phyloP scores from a whole-genome alignment of 2,797 vertebrate genomes.

The Octomys mimax region DNA sequence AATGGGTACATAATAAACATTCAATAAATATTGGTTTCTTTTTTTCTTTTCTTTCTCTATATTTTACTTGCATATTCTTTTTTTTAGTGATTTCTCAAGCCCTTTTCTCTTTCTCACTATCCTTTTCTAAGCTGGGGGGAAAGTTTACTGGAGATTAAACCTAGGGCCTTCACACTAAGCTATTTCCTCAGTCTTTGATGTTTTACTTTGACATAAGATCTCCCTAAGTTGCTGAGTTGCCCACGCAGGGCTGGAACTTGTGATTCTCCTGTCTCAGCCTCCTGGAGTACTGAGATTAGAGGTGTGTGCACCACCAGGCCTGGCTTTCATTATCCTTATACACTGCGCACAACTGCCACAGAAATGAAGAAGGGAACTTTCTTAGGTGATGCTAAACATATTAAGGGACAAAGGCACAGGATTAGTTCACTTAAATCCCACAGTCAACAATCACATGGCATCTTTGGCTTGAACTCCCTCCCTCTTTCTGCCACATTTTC shows the following conservation, averaged over 20 bases:
- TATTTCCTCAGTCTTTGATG: background rate
- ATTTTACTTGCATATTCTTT: background rate
- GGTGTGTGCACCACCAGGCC: background rate
- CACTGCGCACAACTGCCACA: background rate
- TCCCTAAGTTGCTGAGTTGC: background rate
- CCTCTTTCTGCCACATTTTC: background rate
- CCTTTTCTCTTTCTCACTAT: background rate
- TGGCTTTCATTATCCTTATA: background rate
- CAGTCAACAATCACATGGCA: background rate
- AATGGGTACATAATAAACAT: background rate
- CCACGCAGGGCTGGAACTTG: background rate
- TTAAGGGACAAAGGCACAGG: background rate
- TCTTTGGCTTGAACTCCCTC: background rate
- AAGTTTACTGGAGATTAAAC: background rate
- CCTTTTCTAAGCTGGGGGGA: background rate
- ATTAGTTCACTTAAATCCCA: constrained; percentile 61
- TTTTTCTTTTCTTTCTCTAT: background rate
- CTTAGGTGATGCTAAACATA: constrained; percentile 26
- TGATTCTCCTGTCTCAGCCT: background rate
- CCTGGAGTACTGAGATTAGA: background rate
- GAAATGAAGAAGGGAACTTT: constrained; percentile 31
- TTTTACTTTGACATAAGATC: background rate
- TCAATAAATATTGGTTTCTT: constrained; percentile 6
- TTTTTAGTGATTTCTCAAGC: background rate
- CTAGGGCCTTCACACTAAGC: background rate